Base-by-base conservation (phyloP, 2,113 vertebrate species). In the Vicugna pacos region DNA sequence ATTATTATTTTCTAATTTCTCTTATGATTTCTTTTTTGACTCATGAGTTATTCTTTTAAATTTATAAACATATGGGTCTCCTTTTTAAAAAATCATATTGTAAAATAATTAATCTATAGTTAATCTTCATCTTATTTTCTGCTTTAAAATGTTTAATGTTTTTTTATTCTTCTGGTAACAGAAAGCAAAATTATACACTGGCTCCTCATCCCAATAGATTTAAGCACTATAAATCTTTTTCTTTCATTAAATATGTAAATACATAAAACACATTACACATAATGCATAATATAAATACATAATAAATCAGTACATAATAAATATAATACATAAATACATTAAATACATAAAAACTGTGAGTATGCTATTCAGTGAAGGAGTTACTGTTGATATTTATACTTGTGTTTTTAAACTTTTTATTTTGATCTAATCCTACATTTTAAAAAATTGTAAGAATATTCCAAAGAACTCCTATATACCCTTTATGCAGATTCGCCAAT, bases 341-440 rank as follows among this genome's bases (percentile, higher is more conserved):
- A 94, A 46, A 42, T 97, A 54, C 46, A 69, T 91, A 81, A 52
- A 96, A 56, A 64, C 6, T 22, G 14, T 81, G 19, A 20, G 58
- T 81, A 48, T 80, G 19, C 14, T 85, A 54, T 54, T 89, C 58
- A 65, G 5, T 96, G 42, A 80, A 84, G 48, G 2, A 70, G 35
- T 91, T 77, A 62, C 60, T 93, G 17, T 26, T 96, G 67, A 67
- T 67, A 90, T 89, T 89, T 83, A 82, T 77, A 35, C 15, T 88
- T 88, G 2, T 50, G 7, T 42, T 88, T 81, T 82, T 95, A 84
- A 52, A 65, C 7, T 35, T 91, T 95, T 85, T 58, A 56, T 79
- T 95, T 94, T 73, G 5, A 92, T 92, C 54, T 93, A 96, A 94
- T 80, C 92, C 16, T 54, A 72, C 6, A 60, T 30, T 84, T 91